Percentiles rank a stretch among this genome's conserved stretches.
These are phyloP conservation scores for Camponotus pennsylvanicus DNA, from an alignment of 1,140 invertebrate species.

Conservation along the genomic window DNA sequence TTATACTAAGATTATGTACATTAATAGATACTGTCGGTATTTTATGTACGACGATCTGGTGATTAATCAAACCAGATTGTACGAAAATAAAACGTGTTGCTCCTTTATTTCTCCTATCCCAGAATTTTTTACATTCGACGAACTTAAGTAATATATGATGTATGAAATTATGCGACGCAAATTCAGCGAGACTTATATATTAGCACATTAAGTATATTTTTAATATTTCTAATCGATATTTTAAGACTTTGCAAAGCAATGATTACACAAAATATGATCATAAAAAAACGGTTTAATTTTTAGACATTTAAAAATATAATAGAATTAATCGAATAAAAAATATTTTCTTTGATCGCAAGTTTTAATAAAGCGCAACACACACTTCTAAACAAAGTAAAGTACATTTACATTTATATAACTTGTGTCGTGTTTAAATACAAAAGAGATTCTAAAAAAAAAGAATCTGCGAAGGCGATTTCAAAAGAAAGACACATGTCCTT, in stretches of 20 bases:
- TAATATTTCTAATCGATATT: neutral
- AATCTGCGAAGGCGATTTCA: neutral
- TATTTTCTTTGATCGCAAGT: neutral
- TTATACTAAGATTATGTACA: slow-evolving; percentile 58
- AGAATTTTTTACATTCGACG: neutral
- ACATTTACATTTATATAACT: too few species aligned
- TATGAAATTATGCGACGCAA: neutral
- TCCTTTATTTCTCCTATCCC: neutral
- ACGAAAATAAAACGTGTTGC: slow-evolving; percentile 13
- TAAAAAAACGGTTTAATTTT: too few species aligned
- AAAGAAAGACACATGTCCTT: neutral
- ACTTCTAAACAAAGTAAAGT: neutral
- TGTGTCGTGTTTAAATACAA: neutral
- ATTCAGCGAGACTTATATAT: neutral
- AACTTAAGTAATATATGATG: neutral
- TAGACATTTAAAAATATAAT: neutral
- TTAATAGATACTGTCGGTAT: slow-evolving; percentile 53
- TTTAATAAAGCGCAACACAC: neutral
- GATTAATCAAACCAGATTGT: slow-evolving; percentile 63
- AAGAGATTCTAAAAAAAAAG: neutral
- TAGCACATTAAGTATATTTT: too few species aligned
- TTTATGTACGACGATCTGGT: slow-evolving; percentile 13
- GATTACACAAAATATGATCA: too few species aligned
- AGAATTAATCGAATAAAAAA: too few species aligned
- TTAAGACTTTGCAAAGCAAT: neutral